Conservation (phyloP, 30 jellyfish, hydroid and myxozoan genomes). For the Aurelia aurita complex sp. Pacific region DNA sequence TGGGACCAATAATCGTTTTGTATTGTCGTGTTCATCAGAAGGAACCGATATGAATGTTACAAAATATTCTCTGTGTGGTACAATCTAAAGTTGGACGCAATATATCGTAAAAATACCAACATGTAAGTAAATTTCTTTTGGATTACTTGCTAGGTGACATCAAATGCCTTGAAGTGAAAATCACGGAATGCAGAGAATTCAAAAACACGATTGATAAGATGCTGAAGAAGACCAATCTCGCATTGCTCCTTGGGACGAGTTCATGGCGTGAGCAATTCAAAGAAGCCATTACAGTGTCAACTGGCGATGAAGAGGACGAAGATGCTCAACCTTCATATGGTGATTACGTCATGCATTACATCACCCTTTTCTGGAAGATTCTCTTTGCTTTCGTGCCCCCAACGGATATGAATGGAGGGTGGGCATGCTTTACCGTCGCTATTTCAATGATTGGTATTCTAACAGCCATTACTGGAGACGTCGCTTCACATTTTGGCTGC, state of each 20-base stretch:
- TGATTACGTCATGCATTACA: constrained; percentile 98
- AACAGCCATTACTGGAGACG: constrained; percentile 95
- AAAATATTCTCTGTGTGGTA: no score
- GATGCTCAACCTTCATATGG: constrained; percentile 90
- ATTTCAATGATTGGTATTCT: constrained; percentile 85
- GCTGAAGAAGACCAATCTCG: constrained; percentile 87
- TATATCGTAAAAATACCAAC: not conserved
- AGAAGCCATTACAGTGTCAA: constrained; percentile 91
- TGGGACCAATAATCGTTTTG: no score
- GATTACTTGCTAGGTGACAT: constrained; percentile 74
- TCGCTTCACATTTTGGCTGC: constrained; percentile 98
- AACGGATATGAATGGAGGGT: constrained; percentile 94
- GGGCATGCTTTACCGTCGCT: constrained; percentile 96
- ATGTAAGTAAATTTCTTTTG: not conserved
- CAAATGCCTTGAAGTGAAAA: constrained; percentile 60
- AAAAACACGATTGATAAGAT: constrained; percentile 90
- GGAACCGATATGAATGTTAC: no score
- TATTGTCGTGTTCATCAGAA: no score
- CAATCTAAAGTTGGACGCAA: not conserved
- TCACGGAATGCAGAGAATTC: constrained; percentile 95
- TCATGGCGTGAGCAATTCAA: constrained; percentile 97
- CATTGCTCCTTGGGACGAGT: constrained; percentile 81
- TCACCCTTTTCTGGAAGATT: constrained; percentile 93
- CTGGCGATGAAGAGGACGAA: constrained; percentile 90
- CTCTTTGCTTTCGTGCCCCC: constrained; percentile 96